Conservation (phyloP, 2,888 invertebrate genomes). For the Morinoia aosen region DNA sequence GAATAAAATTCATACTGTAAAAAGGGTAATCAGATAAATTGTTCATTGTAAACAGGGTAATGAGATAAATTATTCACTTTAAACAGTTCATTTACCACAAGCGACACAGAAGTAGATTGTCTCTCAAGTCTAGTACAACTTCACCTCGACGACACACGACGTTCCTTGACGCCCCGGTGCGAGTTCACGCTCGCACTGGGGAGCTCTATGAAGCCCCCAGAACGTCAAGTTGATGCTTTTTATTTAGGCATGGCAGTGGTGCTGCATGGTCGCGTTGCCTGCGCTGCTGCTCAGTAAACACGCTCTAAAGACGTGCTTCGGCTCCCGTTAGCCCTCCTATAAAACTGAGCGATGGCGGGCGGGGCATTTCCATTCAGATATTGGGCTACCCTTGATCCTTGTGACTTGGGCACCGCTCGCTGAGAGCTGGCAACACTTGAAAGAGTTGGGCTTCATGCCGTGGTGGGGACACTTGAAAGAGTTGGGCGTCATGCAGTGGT, state of each 20-base stretch:
- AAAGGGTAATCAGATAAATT: too few relatives aligned
- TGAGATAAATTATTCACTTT: too few relatives aligned
- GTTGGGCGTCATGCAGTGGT: neutral
- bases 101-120: too few relatives aligned
- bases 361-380: constrained; percentile 8
- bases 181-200: neutral
- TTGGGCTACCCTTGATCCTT: constrained; percentile 5
- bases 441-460: neutral
- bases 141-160: neutral
- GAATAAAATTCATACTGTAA: too few relatives aligned
- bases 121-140: neutral
- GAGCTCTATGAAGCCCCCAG: neutral
- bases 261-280: constrained; percentile 14
- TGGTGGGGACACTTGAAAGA: neutral
- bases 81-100: too few relatives aligned
- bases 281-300: constrained; percentile 42
- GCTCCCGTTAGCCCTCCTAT: constrained; percentile 30
- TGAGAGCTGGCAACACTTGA: neutral
- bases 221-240: neutral
- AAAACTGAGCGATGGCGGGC: constrained; percentile 48
- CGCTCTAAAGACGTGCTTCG: constrained; percentile 47
- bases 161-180: neutral
- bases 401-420: neutral
- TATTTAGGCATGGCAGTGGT: constrained; percentile 7
- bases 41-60: too few relatives aligned